Evolutionary conservation across 1,140 invertebrate species (phyloP).

Genomic region (Olivierus martensii): DNA sequence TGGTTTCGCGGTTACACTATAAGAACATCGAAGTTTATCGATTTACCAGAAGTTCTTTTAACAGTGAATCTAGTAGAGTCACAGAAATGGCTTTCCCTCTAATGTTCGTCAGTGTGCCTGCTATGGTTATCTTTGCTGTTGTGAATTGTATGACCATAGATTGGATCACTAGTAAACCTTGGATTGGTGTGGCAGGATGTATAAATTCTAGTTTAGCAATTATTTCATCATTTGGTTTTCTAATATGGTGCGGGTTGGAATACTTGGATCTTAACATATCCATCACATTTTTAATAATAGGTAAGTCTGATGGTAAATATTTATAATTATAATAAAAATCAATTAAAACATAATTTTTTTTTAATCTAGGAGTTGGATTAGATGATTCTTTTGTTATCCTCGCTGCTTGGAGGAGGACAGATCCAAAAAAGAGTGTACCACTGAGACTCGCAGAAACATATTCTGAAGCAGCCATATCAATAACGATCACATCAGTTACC

Average conservation of each 20-base stretch:
- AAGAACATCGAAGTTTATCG: too few species aligned
- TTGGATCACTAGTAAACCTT: constrained; percentile 73
- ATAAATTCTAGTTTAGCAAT: constrained; percentile 80
- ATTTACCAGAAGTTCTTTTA: too few species aligned
- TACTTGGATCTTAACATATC: constrained; percentile 93
- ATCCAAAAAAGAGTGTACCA: constrained; percentile 58
- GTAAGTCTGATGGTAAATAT: constrained; percentile 49
- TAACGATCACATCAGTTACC: constrained; percentile 95
- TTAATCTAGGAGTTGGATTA: constrained; percentile 70
- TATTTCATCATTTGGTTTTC: constrained; percentile 68
- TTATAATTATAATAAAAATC: too few species aligned
- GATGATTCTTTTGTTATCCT: constrained; percentile 95
- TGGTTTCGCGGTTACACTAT: not conserved
- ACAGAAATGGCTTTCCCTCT: constrained; percentile 74
- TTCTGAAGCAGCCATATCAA: constrained; percentile 90
- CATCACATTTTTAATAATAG: constrained; percentile 85
- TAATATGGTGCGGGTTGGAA: constrained; percentile 74
- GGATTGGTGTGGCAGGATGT: constrained; percentile 74
- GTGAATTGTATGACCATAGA: constrained; percentile 56
- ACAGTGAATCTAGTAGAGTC: constrained; percentile 1
- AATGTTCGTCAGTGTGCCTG: constrained; percentile 65
- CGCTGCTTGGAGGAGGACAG: constrained; percentile 76
- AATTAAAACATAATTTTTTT: too few species aligned
- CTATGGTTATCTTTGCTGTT: constrained; percentile 64
- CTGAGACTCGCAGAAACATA: constrained; percentile 74